phyloP scores from a whole-genome alignment of 1,140 invertebrate genomes.

The Rhizoglyphus robini region DNA sequence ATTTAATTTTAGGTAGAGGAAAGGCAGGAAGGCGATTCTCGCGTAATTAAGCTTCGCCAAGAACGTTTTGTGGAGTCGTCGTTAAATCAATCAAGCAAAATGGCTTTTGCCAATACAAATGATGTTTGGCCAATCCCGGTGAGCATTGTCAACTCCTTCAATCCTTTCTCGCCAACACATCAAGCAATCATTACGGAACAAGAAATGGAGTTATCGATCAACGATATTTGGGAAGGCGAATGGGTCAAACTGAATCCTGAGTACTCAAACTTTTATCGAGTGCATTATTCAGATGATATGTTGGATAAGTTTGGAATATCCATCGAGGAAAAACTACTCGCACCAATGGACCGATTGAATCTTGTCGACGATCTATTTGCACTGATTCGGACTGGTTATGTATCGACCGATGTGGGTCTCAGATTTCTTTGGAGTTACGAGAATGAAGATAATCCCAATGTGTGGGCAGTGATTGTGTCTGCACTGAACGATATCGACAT shows the following conservation, averaged over 20 bases:
- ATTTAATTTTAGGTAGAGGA: conserved; percentile 13
- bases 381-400: conserved; percentile 64
- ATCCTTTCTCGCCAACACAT: conserved; percentile 2
- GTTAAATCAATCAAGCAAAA: background rate
- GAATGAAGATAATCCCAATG: conserved; percentile 78
- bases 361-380: conserved; percentile 58
- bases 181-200: background rate
- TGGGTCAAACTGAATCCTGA: conserved; percentile 45
- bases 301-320: conserved; percentile 60
- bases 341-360: conserved; percentile 75
- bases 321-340: conserved; percentile 58
- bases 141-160: conserved; percentile 7
- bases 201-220: background rate
- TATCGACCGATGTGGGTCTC: conserved; percentile 58
- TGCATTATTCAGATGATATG: conserved; percentile 67
- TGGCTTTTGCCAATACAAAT: background rate
- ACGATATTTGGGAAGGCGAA: conserved; percentile 37
- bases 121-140: conserved; percentile 12
- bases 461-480: conserved; percentile 74
- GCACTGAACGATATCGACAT: conserved; percentile 53
- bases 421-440: conserved; percentile 58
- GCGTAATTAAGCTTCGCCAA: conserved; percentile 58
- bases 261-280: conserved; percentile 46
- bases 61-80: conserved; percentile 60
- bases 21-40: conserved; percentile 36